Evolutionary conservation across 2,797 vertebrate genomes (phyloP), one percentile per base, ranked within the genome.

Genomic region (Peromyscus eremicus): DNA sequence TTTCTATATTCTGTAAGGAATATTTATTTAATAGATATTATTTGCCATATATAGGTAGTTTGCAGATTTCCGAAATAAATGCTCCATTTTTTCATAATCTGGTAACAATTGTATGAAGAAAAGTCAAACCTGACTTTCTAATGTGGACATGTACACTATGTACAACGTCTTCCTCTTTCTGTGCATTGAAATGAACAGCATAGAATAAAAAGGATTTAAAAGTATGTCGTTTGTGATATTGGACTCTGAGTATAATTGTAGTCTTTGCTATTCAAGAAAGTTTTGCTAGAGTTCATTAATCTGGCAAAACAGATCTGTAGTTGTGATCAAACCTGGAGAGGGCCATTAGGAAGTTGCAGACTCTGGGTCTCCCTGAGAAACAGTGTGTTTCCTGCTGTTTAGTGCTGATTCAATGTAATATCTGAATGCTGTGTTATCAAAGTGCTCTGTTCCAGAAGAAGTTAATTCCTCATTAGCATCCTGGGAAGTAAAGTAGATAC

Each of bases 361-460:
- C 46, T 81, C n/a, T 70, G 25, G 2, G 6, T 66, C 73, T 91
- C 40, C 25, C 75, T 76, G 49, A 70, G 55, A 96, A 90, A 37
- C 6, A 64, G 0, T 60, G 25, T 37, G 21, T 52, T 92, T 89
- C 77, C 87, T 92, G 62, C 8, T 89, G 87, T 29, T 88, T 82
- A 93, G 49, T 81, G 83, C 11, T 11, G 5, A 70, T 64, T 92
- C 37, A 40, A 7, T 13, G 6, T 91, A 49, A 82, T 95, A 84
- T 25, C 60, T 0, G 6, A 90, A 84, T 21, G 34, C 27, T 83
- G 11, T 90, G 60, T 64, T 95, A 37, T 68, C 73, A 80, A 92
- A 94, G 40, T 43, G 9, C 32, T 76, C 4, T 71, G 43, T 87
- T 94, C 4, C 57, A 96, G 88, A 90, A 91, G 49, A 96, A 46